These are phyloP conservation scores for Egretta garzetta DNA, from an alignment of 2,113 vertebrate genomes.

Conservation along the genomic window DNA sequence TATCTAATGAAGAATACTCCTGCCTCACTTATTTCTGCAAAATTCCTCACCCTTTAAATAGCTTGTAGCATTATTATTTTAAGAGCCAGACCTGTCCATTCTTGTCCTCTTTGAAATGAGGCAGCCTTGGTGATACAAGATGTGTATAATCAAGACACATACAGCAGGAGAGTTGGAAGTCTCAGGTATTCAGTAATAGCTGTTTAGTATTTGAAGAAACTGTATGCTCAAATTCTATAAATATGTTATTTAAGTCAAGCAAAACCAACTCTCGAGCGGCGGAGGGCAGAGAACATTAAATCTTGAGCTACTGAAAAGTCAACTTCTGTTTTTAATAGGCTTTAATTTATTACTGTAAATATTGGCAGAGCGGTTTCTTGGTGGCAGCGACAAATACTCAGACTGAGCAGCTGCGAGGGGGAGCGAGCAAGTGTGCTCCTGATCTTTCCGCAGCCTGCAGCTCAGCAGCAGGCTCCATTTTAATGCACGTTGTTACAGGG, in stretches of 20 bases:
- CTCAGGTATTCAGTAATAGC: background rate
- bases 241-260: background rate
- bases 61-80: background rate
- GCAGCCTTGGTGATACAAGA: background rate
- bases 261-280: background rate
- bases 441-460: background rate
- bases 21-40: background rate
- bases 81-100: background rate
- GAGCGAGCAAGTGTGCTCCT: rapidly evolving
- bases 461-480: background rate
- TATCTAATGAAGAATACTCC: background rate
- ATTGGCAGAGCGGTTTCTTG: rapidly evolving
- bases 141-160: background rate
- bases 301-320: background rate
- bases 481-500: rapidly evolving
- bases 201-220: background rate
- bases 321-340: background rate
- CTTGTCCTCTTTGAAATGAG: background rate
- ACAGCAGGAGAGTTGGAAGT: background rate
- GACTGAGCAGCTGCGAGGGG: background rate
- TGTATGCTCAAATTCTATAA: background rate
- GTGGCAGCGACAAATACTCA: background rate
- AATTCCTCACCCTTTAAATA: background rate
- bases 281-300: background rate
- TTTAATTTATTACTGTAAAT: background rate